Base-by-base conservation (phyloP, 2,888 invertebrate genomes). In the Pammene aurita region DNA sequence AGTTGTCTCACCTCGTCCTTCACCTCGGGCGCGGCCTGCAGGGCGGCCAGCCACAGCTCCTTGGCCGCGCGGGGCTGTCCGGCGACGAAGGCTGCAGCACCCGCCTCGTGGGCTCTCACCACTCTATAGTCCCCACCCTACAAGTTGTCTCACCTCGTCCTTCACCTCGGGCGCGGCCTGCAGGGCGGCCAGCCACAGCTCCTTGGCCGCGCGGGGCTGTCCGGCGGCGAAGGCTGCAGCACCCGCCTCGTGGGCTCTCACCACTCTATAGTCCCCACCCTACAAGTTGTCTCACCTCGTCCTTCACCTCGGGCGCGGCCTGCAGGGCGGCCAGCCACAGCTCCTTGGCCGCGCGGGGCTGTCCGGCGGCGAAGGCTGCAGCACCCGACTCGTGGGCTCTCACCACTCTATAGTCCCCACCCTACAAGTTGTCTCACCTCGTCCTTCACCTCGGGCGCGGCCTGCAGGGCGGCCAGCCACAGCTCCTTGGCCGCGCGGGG, bases 71-170 rank as follows among this genome's bases (percentile, higher is more conserved):
- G 94, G 93, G 90, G 96, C 96, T 97, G 96, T 72, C 95, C 94
- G 84, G 96, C 97, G 78, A 96, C 96, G 89, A 96, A 98, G 70
- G 97, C 97, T 61, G 98, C 97, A 0, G 98, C 97, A 16, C 98
- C 99, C 89, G 98, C 96, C 93, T 99, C 99, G 87, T 99, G 71
- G 86, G 77, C 41, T 79, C 82, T 63, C 73, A 79, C 84, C 46
- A 72, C 67, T 10, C 80, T 35, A 88, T 68, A 5, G 70, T 73
- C 77, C 90, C 90, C 89, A 9, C 80, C 79, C 79, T 2, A 26
- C 26, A 26, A 2, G 26, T 26, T 13, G 16, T 0, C 42, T 46
- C 26, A 60, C 60, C 58, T 56, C 41, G 41, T 13, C n/a, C 26
- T 18, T 42, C 5, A 58, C 58, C 61, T 56, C 55, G 0, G 66